A percentile compares a stretch with the other conserved stretches of the same genome.
Evolutionary conservation across 2,797 vertebrate genomes (phyloP).

Genomic region (Sebastes vulpes): DNA sequence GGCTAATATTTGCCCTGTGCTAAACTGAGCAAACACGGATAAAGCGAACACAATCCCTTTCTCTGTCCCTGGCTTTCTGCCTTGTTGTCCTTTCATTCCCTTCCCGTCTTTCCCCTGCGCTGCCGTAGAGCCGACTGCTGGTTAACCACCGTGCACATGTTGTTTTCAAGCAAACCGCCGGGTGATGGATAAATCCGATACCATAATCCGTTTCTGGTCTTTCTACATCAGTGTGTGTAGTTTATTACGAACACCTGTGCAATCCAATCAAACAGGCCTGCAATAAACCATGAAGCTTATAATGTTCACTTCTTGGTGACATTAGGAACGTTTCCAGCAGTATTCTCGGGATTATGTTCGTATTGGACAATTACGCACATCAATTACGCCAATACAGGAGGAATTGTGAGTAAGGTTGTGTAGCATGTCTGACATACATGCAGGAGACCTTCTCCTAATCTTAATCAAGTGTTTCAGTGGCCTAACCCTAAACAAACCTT

Average conservation of each 20-base stretch:
- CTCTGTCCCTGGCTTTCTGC: slow-evolving; percentile 62
- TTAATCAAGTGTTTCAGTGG: too few species aligned
- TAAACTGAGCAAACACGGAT: slow-evolving; percentile 82
- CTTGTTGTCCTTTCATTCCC: slow-evolving; percentile 72
- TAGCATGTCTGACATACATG: not conserved
- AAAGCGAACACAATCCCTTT: slow-evolving; percentile 72
- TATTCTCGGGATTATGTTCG: not conserved
- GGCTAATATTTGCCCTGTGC: slow-evolving; percentile 79
- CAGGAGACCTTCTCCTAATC: too few species aligned
- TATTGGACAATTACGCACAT: not conserved
- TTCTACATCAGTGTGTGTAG: slow-evolving; percentile 22
- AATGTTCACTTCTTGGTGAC: not conserved
- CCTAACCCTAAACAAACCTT: too few species aligned
- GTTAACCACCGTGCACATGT: slow-evolving; percentile 32
- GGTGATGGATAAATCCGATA: slow-evolving; percentile 55
- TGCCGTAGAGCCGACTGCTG: slow-evolving; percentile 30
- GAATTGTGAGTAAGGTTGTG: not conserved
- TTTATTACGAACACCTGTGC: slow-evolving; percentile 59
- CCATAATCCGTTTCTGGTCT: slow-evolving; percentile 52
- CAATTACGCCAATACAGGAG: not conserved
- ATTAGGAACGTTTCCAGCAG: not conserved
- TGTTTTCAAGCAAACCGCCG: slow-evolving; percentile 45
- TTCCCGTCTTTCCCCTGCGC: slow-evolving; percentile 34
- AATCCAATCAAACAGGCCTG: slow-evolving; percentile 28
- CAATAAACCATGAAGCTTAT: slow-evolving; percentile 3